Conservation (phyloP, 1,140 invertebrate genomes). For the Samia ricini region DNA sequence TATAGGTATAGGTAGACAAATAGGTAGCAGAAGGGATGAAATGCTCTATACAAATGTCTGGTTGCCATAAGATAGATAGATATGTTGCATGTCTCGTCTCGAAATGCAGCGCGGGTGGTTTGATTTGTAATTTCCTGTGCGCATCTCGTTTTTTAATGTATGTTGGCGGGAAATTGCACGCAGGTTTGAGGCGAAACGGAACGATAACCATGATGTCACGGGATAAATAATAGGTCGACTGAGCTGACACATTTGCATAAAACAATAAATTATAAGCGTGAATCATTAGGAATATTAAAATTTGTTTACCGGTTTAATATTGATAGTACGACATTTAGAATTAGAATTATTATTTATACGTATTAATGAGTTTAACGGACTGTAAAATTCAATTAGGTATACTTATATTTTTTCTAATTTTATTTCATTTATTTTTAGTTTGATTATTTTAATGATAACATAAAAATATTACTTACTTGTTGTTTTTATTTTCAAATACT, state of each 20-base stretch:
- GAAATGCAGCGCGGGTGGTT: constrained; percentile 37
- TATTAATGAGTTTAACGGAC: too few species aligned
- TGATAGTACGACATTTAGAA: too few species aligned
- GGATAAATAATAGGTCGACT: neutral
- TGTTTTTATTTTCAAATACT: too few species aligned
- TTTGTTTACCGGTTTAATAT: neutral
- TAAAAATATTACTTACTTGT: too few species aligned
- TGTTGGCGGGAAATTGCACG: constrained; percentile 29
- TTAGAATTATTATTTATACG: too few species aligned
- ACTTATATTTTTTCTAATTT: too few species aligned
- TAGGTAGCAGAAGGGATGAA: constrained; percentile 37
- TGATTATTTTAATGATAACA: too few species aligned
- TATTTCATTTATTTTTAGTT: too few species aligned
- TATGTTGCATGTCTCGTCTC: constrained; percentile 44
- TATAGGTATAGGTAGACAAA: constrained; percentile 31
- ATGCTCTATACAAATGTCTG: constrained; percentile 64
- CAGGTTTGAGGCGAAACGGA: constrained; percentile 4
- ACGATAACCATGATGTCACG: constrained; percentile 5
- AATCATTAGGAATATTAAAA: neutral
- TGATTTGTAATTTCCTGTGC: constrained; percentile 38
- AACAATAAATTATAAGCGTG: neutral
- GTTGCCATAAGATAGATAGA: constrained; percentile 58
- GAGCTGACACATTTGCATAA: neutral
- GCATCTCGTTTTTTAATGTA: constrained; percentile 23
- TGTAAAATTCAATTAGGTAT: too few species aligned